Evolutionary conservation across 2,113 vertebrate genomes (phyloP).

Genomic region (Sitta europaea): DNA sequence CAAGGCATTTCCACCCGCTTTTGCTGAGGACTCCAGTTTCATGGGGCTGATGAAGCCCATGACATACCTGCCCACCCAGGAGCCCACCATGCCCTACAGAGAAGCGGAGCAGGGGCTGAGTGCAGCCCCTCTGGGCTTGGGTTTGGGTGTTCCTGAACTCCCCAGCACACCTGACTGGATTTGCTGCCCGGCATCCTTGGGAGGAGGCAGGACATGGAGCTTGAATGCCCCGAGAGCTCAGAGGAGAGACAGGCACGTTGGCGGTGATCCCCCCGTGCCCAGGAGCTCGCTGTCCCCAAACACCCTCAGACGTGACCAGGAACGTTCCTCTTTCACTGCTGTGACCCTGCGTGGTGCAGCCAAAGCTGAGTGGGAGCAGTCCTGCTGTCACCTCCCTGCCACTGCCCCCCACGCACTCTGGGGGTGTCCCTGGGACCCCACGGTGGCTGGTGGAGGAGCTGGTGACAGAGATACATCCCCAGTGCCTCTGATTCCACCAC

Average conservation of each 20-base stretch:
- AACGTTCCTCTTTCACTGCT: background rate
- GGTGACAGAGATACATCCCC: fast-evolving
- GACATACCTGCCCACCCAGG: background rate
- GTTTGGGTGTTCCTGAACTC: fast-evolving
- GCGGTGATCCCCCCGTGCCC: too few species aligned
- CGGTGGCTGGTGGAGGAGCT: fast-evolving
- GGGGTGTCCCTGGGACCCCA: background rate
- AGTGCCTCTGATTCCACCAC: background rate
- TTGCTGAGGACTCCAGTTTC: background rate
- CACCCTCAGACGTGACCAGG: background rate
- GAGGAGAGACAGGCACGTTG: background rate
- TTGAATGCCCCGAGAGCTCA: fast-evolving
- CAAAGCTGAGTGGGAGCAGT: background rate
- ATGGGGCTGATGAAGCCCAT: background rate
- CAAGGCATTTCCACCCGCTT: background rate
- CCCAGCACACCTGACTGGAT: fast-evolving
- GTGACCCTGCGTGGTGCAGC: background rate
- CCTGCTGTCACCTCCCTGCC: background rate
- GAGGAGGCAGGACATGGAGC: background rate
- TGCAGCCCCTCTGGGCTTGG: fast-evolving
- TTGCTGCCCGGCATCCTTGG: fast-evolving
- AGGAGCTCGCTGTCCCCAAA: fast-evolving
- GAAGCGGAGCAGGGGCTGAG: background rate
- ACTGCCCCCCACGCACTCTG: fast-evolving
- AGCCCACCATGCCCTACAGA: fast-evolving